Evolutionary conservation across 2,113 vertebrate species (phyloP).

Genomic region (Poecile atricapillus): DNA sequence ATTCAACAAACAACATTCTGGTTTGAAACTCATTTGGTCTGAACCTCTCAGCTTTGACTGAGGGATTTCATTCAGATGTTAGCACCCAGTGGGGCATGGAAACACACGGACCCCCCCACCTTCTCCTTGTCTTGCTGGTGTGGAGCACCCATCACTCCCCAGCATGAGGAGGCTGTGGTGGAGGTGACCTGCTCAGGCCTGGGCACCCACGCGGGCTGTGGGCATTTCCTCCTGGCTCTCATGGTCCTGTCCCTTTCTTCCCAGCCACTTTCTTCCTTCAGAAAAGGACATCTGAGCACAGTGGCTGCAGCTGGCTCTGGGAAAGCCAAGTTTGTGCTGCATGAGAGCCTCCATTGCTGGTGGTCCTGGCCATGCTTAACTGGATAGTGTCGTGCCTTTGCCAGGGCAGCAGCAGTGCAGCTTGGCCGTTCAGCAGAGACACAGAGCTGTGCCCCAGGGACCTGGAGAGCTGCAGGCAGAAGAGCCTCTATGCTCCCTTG

Average conservation of each 20-base stretch:
- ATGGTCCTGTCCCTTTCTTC: background rate
- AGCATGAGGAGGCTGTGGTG: background rate
- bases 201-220: background rate
- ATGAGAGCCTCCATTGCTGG: background rate
- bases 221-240: background rate
- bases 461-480: background rate
- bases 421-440: accelerated
- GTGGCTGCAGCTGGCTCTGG: background rate
- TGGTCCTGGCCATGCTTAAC: background rate
- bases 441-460: background rate
- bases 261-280: background rate
- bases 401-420: background rate
- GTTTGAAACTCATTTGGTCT: background rate
- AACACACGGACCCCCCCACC: accelerated
- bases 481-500: background rate
- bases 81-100: accelerated
- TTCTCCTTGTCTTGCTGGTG: background rate
- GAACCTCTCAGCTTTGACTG: background rate
- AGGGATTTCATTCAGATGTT: background rate
- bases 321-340: background rate
- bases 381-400: background rate
- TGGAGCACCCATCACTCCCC: accelerated
- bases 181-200: background rate
- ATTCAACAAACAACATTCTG: constrained; percentile 38
- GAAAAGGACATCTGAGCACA: background rate